These are phyloP conservation scores for Siphlonurus alternatus DNA, from an alignment of 2,888 invertebrate species.

Conservation along the genomic window DNA sequence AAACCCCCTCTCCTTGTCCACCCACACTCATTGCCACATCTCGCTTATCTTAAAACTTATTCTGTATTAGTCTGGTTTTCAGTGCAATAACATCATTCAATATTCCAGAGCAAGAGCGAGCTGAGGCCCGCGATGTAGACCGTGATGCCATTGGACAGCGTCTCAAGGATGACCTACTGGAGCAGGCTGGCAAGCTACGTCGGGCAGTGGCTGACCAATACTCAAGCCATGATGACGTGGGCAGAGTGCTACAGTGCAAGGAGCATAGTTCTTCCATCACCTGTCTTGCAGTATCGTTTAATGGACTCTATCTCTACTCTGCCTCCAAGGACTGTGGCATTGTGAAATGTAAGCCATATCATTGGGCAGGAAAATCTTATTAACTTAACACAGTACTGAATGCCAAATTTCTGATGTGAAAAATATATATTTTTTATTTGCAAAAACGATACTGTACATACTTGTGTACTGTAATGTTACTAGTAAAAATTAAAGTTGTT, in stretches of 20 bases:
- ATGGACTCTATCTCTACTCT: slow-evolving; percentile 54
- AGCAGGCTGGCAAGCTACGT: slow-evolving; percentile 65
- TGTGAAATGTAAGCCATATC: slow-evolving; percentile 56
- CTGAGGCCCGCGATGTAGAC: slow-evolving; percentile 43
- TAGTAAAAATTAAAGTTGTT: no score
- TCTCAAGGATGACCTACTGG: slow-evolving; percentile 68
- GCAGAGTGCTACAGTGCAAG: slow-evolving; percentile 46
- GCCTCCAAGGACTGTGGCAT: slow-evolving; percentile 80
- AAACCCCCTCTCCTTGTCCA: no score
- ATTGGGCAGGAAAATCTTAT: neutral
- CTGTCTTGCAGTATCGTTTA: slow-evolving; percentile 57
- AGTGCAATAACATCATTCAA: no score
- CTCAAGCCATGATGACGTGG: slow-evolving; percentile 23
- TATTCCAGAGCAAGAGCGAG: slow-evolving; percentile 49
- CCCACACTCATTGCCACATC: no score
- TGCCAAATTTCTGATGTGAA: no score
- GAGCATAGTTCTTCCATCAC: slow-evolving; percentile 67
- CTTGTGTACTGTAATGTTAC: no score
- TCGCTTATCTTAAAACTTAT: no score
- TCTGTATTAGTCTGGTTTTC: no score
- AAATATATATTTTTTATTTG: no score
- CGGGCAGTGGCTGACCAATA: slow-evolving; percentile 53
- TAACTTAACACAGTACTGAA: neutral
- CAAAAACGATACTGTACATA: no score
- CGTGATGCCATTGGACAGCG: slow-evolving; percentile 52